A percentile compares a stretch with the other conserved stretches of the same genome.
Evolutionary conservation across 2,888 invertebrate species (phyloP).

Genomic region (Hypselothyrea guttata): DNA sequence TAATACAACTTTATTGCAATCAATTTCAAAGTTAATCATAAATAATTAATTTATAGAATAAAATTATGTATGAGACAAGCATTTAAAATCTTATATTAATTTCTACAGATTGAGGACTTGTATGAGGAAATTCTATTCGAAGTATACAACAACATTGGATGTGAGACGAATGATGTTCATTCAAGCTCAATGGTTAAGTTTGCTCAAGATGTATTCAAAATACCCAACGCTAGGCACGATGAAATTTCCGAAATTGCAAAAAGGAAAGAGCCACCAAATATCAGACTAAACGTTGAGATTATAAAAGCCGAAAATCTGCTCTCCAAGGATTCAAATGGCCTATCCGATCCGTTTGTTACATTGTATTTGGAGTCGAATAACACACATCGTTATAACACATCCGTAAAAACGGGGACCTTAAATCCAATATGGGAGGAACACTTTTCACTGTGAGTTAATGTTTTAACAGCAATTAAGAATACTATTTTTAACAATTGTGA

Average conservation of each 20-base stretch:
- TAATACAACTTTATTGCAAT: no score
- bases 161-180: slow-evolving; percentile 87
- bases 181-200: slow-evolving; percentile 88
- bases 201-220: slow-evolving; percentile 89
- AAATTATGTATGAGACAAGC: no score
- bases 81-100: not conserved
- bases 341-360: slow-evolving; percentile 98
- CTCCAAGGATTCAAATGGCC: slow-evolving; percentile 94
- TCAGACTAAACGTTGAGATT: slow-evolving; percentile 92
- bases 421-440: slow-evolving; percentile 98
- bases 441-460: slow-evolving; percentile 88
- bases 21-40: no score
- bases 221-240: slow-evolving; percentile 89
- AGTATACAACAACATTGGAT: slow-evolving; percentile 92
- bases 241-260: slow-evolving; percentile 88
- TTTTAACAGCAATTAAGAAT: no score
- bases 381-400: slow-evolving; percentile 92
- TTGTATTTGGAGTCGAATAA: slow-evolving; percentile 91
- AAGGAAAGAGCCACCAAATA: slow-evolving; percentile 91
- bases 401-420: slow-evolving; percentile 94
- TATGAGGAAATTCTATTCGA: slow-evolving; percentile 92
- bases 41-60: not conserved
- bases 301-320: slow-evolving; percentile 92
- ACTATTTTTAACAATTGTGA: not conserved
- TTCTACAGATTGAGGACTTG: slow-evolving; percentile 88